Evolutionary conservation across 2,888 invertebrate species (phyloP), one percentile per base, ranked within the genome.

Genomic region (Drosophila imparisetae): DNA sequence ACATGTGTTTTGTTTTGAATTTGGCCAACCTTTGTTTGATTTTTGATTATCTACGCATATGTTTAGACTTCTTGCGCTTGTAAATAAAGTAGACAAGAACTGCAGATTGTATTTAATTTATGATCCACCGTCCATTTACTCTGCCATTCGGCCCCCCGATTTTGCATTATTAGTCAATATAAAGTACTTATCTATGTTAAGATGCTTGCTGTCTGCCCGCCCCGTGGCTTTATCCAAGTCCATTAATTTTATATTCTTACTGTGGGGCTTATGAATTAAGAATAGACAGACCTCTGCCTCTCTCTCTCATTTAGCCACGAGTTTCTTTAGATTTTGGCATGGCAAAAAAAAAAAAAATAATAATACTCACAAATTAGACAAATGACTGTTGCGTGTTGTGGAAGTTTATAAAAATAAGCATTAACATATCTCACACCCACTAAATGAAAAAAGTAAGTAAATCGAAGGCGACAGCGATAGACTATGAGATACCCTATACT

Each of bases 341-440:
- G 27, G 30, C 42, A 40, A 54, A 60, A 55, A 52, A 49, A 40
- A 67, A 30, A 53, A 55, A 55, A n/a, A 53, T 45, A 48, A 36
- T 67, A 57, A 50, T 32, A 36, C 71, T 75, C 78, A 77, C 81
- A 88, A 88, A 88, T 90, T 79, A 82, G 86, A 79, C 89, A 82
- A 90, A 83, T 78, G 89, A 80, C 77, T 79, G 72, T 75, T 79
- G 83, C 66, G 67, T 76, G 86, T 72, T 72, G 72, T 74, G 72
- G 77, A 86, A 86, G 89, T 85, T 86, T 83, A 86, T 89, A 86
- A 89, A 85, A 86, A 85, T 81, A 89, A 89, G 81, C 79, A 71
- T 52, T 52, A 83, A 75, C 68, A 71, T 86, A 86, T 89, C 81
- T 84, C 77, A 84, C 81, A 83, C 72, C 76, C 89, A 80, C 83